Conservation (phyloP, 2,797 vertebrate genomes). For the Anas acuta region DNA sequence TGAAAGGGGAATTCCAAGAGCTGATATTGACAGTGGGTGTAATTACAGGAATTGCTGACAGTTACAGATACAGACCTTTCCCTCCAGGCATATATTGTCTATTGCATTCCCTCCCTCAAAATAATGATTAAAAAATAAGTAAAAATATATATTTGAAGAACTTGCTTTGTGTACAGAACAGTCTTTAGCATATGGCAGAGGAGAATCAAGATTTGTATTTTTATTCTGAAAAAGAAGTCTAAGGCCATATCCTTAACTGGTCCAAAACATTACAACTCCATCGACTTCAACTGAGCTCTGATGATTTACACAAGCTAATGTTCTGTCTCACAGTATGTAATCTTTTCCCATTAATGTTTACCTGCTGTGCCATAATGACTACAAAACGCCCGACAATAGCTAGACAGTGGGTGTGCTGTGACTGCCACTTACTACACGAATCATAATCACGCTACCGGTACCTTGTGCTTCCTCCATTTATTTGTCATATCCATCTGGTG, state of each 20-base stretch:
- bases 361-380: constrained; percentile 64
- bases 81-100: no score
- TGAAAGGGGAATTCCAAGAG: constrained; percentile 17
- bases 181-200: background rate
- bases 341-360: constrained; percentile 59
- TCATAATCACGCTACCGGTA: constrained; percentile 22
- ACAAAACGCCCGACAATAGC: constrained; percentile 32
- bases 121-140: background rate
- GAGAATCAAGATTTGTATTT: background rate
- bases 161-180: background rate
- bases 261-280: background rate
- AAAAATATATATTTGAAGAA: background rate
- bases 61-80: background rate
- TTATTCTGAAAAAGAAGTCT: background rate
- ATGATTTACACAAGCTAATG: constrained; percentile 12
- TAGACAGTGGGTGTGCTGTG: constrained; percentile 60
- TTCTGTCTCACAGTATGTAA: constrained; percentile 14
- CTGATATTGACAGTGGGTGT: background rate
- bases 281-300: background rate
- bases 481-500: constrained; percentile 49
- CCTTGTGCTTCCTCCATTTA: background rate
- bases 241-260: background rate
- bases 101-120: background rate
- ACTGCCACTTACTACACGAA: constrained; percentile 32
- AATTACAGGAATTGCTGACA: constrained; percentile 16